These are phyloP conservation scores for Microctonus hyperodae DNA, from an alignment of 2,888 invertebrate genomes.

Conservation along the genomic window DNA sequence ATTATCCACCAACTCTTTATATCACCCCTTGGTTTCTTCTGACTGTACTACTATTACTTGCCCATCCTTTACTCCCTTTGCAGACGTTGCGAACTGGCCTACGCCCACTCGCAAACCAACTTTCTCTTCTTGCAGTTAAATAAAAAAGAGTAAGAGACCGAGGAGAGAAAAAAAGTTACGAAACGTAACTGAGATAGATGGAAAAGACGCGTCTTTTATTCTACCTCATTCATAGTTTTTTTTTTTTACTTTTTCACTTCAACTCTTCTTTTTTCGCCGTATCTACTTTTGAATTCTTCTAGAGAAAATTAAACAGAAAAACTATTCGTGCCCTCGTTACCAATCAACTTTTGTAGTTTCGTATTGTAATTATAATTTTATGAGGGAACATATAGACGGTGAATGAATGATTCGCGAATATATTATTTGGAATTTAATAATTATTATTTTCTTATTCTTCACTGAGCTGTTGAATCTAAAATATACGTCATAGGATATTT, in stretches of 20 bases:
- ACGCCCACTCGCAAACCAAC: slow-evolving; percentile 7
- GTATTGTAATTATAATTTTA: slow-evolving; percentile 11
- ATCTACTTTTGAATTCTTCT: not conserved
- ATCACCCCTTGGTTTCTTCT: not conserved
- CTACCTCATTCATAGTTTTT: not conserved
- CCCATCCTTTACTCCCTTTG: not conserved
- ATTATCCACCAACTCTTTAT: slow-evolving; percentile 6
- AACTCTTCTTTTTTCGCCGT: not conserved
- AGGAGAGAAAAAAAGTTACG: no score
- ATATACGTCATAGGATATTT: no score
- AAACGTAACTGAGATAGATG: not conserved
- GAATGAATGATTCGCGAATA: no score
- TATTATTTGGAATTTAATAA: no score
- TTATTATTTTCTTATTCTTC: not conserved
- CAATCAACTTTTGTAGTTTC: slow-evolving; percentile 9
- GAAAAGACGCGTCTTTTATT: slow-evolving; percentile 1
- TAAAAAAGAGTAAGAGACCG: not conserved
- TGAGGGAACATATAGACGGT: not conserved
- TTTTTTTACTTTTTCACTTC: no score
- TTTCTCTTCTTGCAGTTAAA: not conserved
- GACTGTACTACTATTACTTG: not conserved
- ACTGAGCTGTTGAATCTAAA: no score
- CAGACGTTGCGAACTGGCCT: not conserved
- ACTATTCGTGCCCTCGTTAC: slow-evolving; percentile 1
- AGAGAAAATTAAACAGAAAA: no score